Conservation (phyloP, 1,140 invertebrate species). For the Physella acuta region DNA sequence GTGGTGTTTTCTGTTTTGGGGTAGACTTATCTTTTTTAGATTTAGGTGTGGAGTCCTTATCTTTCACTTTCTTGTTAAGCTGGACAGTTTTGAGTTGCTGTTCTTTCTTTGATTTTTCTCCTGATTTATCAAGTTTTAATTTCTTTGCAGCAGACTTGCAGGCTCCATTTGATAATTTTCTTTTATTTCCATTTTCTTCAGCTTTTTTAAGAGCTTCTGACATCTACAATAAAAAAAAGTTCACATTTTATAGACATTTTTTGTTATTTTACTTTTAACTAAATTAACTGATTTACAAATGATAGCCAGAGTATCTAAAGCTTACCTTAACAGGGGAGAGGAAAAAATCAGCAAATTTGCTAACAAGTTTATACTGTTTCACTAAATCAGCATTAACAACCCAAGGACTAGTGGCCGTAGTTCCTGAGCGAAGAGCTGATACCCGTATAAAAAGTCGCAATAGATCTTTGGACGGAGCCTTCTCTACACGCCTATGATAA, state of each 20-base stretch:
- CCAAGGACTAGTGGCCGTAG: constrained; percentile 52
- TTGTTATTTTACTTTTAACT: background rate
- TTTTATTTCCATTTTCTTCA: constrained; percentile 34
- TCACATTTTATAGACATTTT: background rate
- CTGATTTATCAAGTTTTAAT: constrained; percentile 34
- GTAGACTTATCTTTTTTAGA: constrained; percentile 30
- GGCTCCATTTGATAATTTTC: constrained; percentile 31
- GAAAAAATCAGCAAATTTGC: constrained; percentile 57
- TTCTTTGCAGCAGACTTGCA: constrained; percentile 32
- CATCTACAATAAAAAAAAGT: constrained; percentile 41
- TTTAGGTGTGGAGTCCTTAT: constrained; percentile 34
- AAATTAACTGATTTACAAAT: too few relatives aligned
- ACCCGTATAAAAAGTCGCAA: constrained; percentile 55
- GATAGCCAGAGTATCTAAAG: background rate
- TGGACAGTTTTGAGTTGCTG: background rate
- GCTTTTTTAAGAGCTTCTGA: constrained; percentile 40
- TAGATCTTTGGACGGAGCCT: constrained; percentile 54
- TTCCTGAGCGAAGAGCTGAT: constrained; percentile 48
- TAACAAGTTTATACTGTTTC: constrained; percentile 51
- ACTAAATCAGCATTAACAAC: constrained; percentile 55
- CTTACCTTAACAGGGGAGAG: constrained; percentile 54
- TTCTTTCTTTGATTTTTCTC: constrained; percentile 33
- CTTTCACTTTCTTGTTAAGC: background rate
- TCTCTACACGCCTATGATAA: constrained; percentile 45
- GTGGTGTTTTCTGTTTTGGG: constrained; percentile 25